phyloP scores from a whole-genome alignment of 2,888 invertebrate species.

The Odontomyia ornata region DNA sequence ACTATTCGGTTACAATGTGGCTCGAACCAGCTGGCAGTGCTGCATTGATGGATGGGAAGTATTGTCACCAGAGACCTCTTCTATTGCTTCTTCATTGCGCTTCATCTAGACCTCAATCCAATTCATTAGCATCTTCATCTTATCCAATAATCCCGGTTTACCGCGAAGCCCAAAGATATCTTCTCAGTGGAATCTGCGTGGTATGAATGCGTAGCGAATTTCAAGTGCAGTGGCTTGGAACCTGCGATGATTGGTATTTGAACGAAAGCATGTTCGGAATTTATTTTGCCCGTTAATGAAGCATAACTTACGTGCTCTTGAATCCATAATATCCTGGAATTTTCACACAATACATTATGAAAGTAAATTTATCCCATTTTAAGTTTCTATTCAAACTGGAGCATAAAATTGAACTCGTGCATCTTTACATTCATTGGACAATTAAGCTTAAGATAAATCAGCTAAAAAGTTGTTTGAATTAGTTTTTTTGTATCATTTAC shows the following conservation, averaged over 20 bases:
- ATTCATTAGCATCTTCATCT: constrained; percentile 42
- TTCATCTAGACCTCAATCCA: constrained; percentile 32
- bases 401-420: too few relatives aligned
- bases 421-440: too few relatives aligned
- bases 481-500: too few relatives aligned
- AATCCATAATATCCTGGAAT: too few relatives aligned
- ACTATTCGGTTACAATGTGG: constrained; percentile 24
- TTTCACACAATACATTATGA: too few relatives aligned
- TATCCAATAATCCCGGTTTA: constrained; percentile 19
- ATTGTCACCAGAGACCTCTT: constrained; percentile 21
- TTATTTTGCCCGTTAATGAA: too few relatives aligned
- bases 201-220: not conserved
- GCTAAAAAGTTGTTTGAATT: too few relatives aligned
- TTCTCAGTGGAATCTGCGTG: not conserved
- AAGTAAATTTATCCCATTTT: too few relatives aligned
- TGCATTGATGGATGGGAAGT: not conserved
- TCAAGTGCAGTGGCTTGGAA: not conserved
- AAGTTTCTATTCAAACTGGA: too few relatives aligned
- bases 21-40: not conserved
- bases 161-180: constrained; percentile 7
- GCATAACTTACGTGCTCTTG: too few relatives aligned
- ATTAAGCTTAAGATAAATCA: too few relatives aligned
- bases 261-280: too few relatives aligned
- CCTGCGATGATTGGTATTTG: not conserved
- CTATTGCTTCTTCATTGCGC: not conserved